phyloP scores from a whole-genome alignment of 1,140 invertebrate species.

The Ectropis grisescens region DNA sequence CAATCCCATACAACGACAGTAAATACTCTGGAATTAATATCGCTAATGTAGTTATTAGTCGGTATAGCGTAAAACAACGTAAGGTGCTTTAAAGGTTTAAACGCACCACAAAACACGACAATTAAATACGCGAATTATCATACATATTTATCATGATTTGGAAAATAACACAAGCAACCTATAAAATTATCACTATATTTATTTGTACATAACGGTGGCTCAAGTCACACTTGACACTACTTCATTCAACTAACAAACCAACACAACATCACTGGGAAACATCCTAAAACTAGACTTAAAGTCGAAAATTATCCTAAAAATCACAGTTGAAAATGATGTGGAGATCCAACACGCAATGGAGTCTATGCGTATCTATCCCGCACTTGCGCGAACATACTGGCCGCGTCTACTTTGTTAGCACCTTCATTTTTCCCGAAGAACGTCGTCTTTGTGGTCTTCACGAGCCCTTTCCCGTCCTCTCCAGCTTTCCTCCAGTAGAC shows the following conservation, averaged over 20 bases:
- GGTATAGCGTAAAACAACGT: too few species aligned
- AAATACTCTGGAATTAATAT: too few species aligned
- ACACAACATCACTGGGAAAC: slow-evolving; percentile 17
- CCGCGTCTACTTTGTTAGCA: slow-evolving; percentile 54
- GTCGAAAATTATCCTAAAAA: slow-evolving; percentile 7
- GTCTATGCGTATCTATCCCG: slow-evolving; percentile 42
- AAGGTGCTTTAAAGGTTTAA: too few species aligned
- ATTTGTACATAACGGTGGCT: slow-evolving; percentile 15
- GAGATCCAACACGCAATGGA: neutral
- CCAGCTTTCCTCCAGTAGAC: slow-evolving; percentile 76
- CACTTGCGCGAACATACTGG: slow-evolving; percentile 57
- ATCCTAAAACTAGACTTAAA: slow-evolving; percentile 9
- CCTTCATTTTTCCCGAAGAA: slow-evolving; percentile 72
- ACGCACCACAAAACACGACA: too few species aligned
- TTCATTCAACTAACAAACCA: neutral
- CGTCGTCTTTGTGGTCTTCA: slow-evolving; percentile 74
- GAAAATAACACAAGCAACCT: too few species aligned
- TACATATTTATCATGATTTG: too few species aligned
- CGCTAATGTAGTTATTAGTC: too few species aligned
- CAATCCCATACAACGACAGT: too few species aligned
- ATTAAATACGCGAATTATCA: too few species aligned
- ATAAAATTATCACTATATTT: slow-evolving; percentile 10
- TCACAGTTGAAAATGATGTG: slow-evolving; percentile 26
- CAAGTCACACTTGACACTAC: neutral
- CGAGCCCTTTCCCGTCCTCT: slow-evolving; percentile 65